Percentiles rank a stretch among this genome's conserved stretches.
phyloP scores from a whole-genome alignment of 2,113 vertebrate genomes.

The Numenius arquata region DNA sequence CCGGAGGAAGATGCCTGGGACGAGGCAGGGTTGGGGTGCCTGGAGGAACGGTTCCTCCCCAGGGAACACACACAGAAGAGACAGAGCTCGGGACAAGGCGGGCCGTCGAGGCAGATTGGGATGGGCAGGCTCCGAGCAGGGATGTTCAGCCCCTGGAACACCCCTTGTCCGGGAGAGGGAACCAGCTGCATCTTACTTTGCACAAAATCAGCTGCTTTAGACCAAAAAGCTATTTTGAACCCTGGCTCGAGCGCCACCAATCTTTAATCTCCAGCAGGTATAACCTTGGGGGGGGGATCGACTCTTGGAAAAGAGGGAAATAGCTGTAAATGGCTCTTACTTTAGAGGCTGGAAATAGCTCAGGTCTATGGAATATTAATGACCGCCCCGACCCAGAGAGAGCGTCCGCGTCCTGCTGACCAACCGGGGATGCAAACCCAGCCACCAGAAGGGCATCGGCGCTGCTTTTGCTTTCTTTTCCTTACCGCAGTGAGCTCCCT shows the following conservation, averaged over 20 bases:
- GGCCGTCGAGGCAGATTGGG: not conserved
- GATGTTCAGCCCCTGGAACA: rapidly evolving
- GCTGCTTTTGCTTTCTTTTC: not conserved
- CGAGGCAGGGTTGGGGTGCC: not conserved
- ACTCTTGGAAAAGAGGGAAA: not conserved
- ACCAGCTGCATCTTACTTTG: not conserved
- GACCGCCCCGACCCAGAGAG: not conserved
- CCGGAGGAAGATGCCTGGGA: not conserved
- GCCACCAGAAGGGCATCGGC: not conserved
- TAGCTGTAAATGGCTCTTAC: not conserved
- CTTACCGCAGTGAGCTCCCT: rapidly evolving
- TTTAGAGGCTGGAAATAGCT: not conserved
- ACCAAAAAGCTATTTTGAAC: not conserved
- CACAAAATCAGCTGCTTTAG: not conserved
- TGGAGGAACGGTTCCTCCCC: not conserved
- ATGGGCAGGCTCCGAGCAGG: not conserved
- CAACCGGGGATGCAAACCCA: not conserved
- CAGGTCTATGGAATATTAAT: not conserved
- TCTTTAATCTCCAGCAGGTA: not conserved
- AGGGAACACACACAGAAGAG: too few relatives aligned
- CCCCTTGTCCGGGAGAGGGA: not conserved
- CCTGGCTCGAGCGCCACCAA: not conserved
- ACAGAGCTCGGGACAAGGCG: not conserved
- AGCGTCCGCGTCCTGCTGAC: not conserved
- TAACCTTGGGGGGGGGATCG: not conserved